A percentile compares a stretch with the other conserved stretches of the same genome.
Conservation (phyloP, 2,797 vertebrate genomes). For the Clamator glandarius region DNA sequence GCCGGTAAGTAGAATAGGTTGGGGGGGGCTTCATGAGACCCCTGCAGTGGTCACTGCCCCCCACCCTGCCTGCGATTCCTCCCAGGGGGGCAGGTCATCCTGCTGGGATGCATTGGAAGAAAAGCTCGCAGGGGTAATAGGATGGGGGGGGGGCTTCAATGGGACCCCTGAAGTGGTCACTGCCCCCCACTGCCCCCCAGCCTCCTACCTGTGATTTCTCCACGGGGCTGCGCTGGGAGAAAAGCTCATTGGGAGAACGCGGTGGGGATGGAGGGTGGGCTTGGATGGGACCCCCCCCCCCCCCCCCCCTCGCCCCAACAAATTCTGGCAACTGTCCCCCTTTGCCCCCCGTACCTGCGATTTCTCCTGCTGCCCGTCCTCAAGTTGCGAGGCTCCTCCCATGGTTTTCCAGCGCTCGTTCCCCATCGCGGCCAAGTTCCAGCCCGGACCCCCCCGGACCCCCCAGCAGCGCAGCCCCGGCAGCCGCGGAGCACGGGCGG, state of each 20-base stretch:
- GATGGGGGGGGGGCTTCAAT: too few species aligned
- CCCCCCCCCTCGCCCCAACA: not conserved
- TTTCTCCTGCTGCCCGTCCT: conserved; percentile 81
- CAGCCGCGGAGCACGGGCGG: not conserved
- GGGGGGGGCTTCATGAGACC: too few species aligned
- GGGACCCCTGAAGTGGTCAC: too few species aligned
- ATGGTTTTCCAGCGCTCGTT: conserved; percentile 80
- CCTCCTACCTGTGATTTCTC: too few species aligned
- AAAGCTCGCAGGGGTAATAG: too few species aligned
- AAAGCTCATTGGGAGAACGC: not conserved
- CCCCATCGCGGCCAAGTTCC: conserved; percentile 37
- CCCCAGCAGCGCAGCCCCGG: conserved; percentile 11
- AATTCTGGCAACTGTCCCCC: not conserved
- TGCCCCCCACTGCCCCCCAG: too few species aligned
- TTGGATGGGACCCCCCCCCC: not conserved
- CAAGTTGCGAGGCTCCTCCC: conserved; percentile 89
- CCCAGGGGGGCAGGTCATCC: too few species aligned
- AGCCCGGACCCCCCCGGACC: not conserved
- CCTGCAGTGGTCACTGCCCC: too few species aligned
- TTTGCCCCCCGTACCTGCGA: not conserved
- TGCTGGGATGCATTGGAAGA: too few species aligned
- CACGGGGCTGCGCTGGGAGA: not conserved
- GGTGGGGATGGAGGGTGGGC: too few species aligned
- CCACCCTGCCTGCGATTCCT: too few species aligned
- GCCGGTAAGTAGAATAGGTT: too few species aligned